Conservation (phyloP, 2,113 vertebrate species). For the Hippolais icterina region DNA sequence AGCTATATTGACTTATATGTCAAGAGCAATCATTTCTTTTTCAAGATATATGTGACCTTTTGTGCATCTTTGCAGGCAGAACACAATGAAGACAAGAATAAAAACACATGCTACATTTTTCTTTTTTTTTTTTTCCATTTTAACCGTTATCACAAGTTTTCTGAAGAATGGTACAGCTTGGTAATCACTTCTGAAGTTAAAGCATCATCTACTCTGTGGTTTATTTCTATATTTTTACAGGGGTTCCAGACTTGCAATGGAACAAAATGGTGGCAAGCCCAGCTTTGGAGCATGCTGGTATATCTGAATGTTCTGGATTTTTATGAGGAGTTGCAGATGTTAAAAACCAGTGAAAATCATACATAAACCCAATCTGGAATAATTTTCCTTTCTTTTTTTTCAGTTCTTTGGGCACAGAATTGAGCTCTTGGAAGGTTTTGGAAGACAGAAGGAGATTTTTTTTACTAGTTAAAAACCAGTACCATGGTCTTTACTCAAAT, state of each 20-base stretch:
- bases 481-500: background rate
- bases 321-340: background rate
- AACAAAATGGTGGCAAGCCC: background rate
- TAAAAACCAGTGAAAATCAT: background rate
- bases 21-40: slow-evolving; percentile 19
- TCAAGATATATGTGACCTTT: slow-evolving; percentile 5
- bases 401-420: background rate
- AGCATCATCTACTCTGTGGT: background rate
- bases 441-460: background rate
- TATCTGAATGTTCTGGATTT: background rate
- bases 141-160: background rate
- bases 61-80: background rate
- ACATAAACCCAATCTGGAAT: background rate
- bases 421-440: background rate
- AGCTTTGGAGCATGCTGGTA: background rate
- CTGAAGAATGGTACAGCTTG: background rate
- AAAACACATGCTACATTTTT: background rate
- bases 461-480: background rate
- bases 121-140: background rate
- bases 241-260: background rate
- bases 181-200: background rate
- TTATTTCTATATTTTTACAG: background rate
- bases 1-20: background rate
- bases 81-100: background rate
- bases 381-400: background rate